These are phyloP conservation scores for Crypturellus tataupa DNA, from an alignment of 2,797 vertebrate species.

Conservation along the genomic window DNA sequence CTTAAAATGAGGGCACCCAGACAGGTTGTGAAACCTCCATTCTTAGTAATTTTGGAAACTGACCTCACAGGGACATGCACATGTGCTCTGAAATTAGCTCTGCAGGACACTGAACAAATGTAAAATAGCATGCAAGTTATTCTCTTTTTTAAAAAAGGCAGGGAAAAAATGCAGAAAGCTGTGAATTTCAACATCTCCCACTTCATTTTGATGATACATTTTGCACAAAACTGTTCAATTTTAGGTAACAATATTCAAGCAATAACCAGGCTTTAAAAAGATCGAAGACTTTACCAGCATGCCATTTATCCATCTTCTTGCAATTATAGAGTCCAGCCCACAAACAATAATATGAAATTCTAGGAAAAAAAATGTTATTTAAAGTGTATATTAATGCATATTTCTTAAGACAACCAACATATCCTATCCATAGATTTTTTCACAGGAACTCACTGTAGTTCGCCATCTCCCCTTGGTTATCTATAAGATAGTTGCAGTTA, in stretches of 20 bases:
- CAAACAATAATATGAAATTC: slow-evolving; percentile 98
- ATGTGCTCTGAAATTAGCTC: background rate
- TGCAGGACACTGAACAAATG: background rate
- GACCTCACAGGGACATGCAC: background rate
- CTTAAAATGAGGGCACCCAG: background rate
- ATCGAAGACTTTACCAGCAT: slow-evolving; percentile 90
- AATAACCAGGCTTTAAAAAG: slow-evolving; percentile 17
- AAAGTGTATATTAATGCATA: background rate
- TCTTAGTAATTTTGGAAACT: background rate
- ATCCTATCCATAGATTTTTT: background rate
- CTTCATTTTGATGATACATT: background rate
- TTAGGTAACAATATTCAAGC: background rate
- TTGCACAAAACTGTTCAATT: background rate
- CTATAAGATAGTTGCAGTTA: background rate
- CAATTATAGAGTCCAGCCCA: slow-evolving; percentile 97
- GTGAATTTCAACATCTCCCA: background rate
- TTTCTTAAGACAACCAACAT: background rate
- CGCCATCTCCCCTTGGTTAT: background rate
- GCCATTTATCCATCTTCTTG: slow-evolving; percentile 98
- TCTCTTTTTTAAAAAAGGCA: background rate
- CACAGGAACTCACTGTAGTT: background rate
- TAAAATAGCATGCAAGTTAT: background rate
- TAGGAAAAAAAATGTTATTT: slow-evolving; percentile 62
- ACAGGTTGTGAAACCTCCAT: background rate
- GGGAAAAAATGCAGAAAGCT: background rate